phyloP scores from a whole-genome alignment of 2,888 invertebrate genomes.

The Euspilapteryx auroguttella region DNA sequence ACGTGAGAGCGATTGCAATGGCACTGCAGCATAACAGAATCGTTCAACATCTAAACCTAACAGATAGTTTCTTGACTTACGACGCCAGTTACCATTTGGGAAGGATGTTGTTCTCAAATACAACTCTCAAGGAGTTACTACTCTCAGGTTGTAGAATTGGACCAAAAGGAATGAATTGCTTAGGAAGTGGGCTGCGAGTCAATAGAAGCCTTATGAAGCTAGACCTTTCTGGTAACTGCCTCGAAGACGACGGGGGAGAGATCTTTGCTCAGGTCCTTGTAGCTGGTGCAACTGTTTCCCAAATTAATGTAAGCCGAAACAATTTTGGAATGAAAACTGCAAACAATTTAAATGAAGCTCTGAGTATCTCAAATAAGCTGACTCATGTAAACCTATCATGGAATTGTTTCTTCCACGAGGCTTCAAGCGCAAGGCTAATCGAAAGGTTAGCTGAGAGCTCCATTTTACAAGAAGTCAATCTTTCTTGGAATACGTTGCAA shows the following conservation, averaged over 20 bases:
- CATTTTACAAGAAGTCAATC: constrained; percentile 15
- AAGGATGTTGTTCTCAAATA: constrained; percentile 16
- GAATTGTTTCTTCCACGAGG: constrained; percentile 15
- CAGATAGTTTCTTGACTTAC: constrained; percentile 19
- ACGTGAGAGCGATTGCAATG: constrained; percentile 19
- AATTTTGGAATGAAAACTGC: constrained; percentile 13
- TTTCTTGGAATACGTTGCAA: constrained; percentile 18
- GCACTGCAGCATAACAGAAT: constrained; percentile 17
- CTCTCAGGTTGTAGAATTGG: constrained; percentile 22
- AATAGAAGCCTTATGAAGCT: constrained; percentile 14
- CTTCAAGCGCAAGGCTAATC: constrained; percentile 14
- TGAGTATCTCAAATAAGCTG: constrained; percentile 14
- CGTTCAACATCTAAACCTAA: constrained; percentile 15
- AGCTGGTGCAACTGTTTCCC: constrained; percentile 11
- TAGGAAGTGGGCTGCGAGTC: constrained; percentile 11
- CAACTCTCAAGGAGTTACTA: constrained; percentile 16
- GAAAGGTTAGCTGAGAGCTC: constrained; percentile 12
- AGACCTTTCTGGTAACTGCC: constrained; percentile 16
- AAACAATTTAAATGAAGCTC: constrained; percentile 14
- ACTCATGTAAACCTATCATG: constrained; percentile 19
- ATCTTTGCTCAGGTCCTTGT: constrained; percentile 14
- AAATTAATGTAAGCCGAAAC: constrained; percentile 17
- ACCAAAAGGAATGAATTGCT: constrained; percentile 13
- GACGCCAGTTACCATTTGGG: constrained; percentile 24
- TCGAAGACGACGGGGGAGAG: constrained; percentile 17